A percentile compares a stretch with the other conserved stretches of the same genome.
phyloP scores from a whole-genome alignment of 1,140 invertebrate species.

The Chrysoperla carnea region DNA sequence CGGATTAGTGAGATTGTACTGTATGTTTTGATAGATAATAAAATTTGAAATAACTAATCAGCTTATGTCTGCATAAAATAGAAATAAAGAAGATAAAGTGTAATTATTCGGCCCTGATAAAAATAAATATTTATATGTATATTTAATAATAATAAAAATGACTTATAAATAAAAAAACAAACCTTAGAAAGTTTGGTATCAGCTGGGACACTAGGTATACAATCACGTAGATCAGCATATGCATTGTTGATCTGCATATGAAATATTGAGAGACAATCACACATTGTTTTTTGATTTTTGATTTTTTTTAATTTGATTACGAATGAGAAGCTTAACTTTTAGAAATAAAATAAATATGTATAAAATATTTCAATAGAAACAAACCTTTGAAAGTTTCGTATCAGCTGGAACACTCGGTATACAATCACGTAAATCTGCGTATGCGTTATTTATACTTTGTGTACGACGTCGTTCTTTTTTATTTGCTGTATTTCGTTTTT shows the following conservation, averaged over 20 bases:
- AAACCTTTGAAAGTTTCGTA: conserved; percentile 78
- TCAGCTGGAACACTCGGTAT: conserved; percentile 93
- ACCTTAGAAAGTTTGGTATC: conserved; percentile 87
- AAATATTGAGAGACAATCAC: too few species aligned
- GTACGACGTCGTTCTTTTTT: conserved; percentile 86
- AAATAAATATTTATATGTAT: too few species aligned
- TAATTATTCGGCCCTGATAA: too few species aligned
- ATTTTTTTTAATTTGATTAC: background rate
- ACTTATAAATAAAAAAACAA: conserved; percentile 8
- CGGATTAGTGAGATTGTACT: too few species aligned
- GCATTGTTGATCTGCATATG: conserved; percentile 65
- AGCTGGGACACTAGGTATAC: conserved; percentile 88
- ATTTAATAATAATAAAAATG: too few species aligned
- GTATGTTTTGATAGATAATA: too few species aligned
- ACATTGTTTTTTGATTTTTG: too few species aligned
- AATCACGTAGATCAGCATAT: conserved; percentile 77
- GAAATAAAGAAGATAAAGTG: too few species aligned
- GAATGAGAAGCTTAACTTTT: background rate
- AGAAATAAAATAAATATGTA: background rate
- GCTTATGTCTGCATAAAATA: too few species aligned
- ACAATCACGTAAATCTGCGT: conserved; percentile 75
- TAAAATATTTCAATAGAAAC: conserved; percentile 2
- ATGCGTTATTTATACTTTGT: conserved; percentile 89
- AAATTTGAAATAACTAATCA: too few species aligned
- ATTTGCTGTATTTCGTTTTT: conserved; percentile 67